Base-by-base conservation (phyloP, 2,888 invertebrate genomes). In the Pecten maximus region DNA sequence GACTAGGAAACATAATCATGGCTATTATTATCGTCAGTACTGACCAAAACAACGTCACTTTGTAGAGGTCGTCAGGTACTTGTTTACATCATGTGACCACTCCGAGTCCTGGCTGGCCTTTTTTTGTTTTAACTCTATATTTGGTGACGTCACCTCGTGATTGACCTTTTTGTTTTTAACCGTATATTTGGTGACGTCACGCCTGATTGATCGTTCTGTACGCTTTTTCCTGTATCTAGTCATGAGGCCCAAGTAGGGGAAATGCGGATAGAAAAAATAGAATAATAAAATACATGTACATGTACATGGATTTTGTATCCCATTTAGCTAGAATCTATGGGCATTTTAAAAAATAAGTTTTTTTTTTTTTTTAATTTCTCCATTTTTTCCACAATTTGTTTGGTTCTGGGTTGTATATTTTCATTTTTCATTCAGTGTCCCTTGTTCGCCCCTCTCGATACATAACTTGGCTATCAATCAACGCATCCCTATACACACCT, bases 181-280 rank as follows among this genome's bases (percentile, higher is more conserved):
- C 28, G 2, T 35, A 8, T 28, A 28, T 74, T 28, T 74, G 8
- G 12, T 74, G 74, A 74, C 74, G 74, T 74, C 74, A 74, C 28
- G 0, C 74, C 35, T 74, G 35, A 74, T 74, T 74, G 74, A 74
- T 74, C 74, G 35, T 28, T 74, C 28, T 74, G 74, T 74, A 74
- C 74, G 74, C 74, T 74, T 74, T 54, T 74, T 74, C 74, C 74
- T 74, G 74, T 74, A 74, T 28, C 35, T 74, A 35, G 74, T 74
- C 74, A 74, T 12, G 35, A 74, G 74, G 74, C 35, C 15, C 28
- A 8, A 8, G 35, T 35, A 23, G 0, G 74, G 74, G 74, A 74
- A 3, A 35, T 23, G 19, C 48, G 19, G 19, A 48, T 8, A 19
- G 19, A 4, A 12, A 48, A 48, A 48, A 4, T 48, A 48, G 19